A percentile compares a stretch with the other conserved stretches of the same genome.
These are phyloP conservation scores for Chironomus tepperi DNA, from an alignment of 1,140 invertebrate genomes.

Conservation along the genomic window DNA sequence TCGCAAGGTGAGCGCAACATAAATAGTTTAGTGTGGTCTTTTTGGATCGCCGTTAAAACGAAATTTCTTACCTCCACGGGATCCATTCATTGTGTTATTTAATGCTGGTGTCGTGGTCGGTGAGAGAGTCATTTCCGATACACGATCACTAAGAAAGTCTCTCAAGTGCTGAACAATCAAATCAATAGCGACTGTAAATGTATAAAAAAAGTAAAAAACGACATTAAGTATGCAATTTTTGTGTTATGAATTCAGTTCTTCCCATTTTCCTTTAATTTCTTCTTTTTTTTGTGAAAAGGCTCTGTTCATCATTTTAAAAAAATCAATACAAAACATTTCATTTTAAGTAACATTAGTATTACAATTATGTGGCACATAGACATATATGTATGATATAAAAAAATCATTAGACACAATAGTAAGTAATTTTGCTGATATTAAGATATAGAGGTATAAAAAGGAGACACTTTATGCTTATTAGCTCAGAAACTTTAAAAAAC, in stretches of 20 bases:
- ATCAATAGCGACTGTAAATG: slow-evolving; percentile 78
- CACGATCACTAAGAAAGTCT: slow-evolving; percentile 59
- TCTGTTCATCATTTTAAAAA: neutral
- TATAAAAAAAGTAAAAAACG: no score
- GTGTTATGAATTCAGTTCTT: no score
- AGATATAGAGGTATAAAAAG: no score
- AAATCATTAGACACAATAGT: no score
- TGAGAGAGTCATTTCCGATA: neutral
- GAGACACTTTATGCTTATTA: no score
- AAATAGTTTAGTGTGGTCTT: slow-evolving; percentile 7
- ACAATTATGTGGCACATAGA: no score
- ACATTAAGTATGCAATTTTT: no score
- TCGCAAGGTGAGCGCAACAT: neutral
- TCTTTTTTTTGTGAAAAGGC: neutral
- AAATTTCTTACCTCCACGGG: slow-evolving; percentile 11
- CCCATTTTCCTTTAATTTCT: no score
- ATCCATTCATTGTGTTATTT: neutral
- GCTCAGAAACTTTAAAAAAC: no score
- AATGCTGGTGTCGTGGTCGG: neutral
- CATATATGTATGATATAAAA: no score
- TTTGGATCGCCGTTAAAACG: neutral
- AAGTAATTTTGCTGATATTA: no score
- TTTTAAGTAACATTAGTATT: neutral
- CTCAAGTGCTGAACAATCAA: slow-evolving; percentile 90
- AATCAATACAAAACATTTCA: slow-evolving; percentile 1